Evolutionary conservation across 2,888 invertebrate species (phyloP).

Genomic region (Syritta pipiens): DNA sequence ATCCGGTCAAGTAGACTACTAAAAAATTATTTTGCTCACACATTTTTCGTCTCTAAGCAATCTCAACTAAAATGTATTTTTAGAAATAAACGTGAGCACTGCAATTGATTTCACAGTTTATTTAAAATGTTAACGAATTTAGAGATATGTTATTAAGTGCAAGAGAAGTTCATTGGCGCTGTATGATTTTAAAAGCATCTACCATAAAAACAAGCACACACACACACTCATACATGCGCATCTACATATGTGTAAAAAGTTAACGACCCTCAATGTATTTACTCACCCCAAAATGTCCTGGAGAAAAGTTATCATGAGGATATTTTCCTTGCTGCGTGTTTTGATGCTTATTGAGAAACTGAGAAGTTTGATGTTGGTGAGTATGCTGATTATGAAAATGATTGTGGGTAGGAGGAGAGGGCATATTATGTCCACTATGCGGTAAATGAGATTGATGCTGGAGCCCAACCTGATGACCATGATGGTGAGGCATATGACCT

Average conservation of each 20-base stretch:
- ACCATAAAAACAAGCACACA: no score
- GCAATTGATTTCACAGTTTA: neutral
- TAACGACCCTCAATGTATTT: neutral
- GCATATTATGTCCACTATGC: slow-evolving; percentile 79
- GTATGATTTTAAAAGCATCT: no score
- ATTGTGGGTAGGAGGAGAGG: slow-evolving; percentile 77
- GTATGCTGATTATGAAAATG: slow-evolving; percentile 73
- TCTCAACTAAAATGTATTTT: slow-evolving; percentile 10
- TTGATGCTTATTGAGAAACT: slow-evolving; percentile 57
- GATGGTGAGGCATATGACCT: slow-evolving; percentile 81
- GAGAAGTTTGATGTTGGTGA: slow-evolving; percentile 66
- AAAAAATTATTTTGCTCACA: slow-evolving; percentile 37
- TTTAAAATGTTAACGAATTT: no score
- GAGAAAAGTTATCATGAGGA: slow-evolving; percentile 36
- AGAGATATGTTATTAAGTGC: no score
- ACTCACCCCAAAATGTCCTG: slow-evolving; percentile 49
- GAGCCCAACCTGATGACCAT: slow-evolving; percentile 79
- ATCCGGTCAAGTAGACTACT: slow-evolving; percentile 31
- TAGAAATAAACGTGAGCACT: neutral
- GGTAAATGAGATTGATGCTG: slow-evolving; percentile 79
- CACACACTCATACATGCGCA: neutral
- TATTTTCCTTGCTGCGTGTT: slow-evolving; percentile 56
- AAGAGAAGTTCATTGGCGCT: no score
- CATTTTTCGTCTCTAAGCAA: neutral
- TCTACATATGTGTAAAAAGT: neutral